phyloP scores from a whole-genome alignment of 1,140 invertebrate species.

The Apocrypta bakeri region DNA sequence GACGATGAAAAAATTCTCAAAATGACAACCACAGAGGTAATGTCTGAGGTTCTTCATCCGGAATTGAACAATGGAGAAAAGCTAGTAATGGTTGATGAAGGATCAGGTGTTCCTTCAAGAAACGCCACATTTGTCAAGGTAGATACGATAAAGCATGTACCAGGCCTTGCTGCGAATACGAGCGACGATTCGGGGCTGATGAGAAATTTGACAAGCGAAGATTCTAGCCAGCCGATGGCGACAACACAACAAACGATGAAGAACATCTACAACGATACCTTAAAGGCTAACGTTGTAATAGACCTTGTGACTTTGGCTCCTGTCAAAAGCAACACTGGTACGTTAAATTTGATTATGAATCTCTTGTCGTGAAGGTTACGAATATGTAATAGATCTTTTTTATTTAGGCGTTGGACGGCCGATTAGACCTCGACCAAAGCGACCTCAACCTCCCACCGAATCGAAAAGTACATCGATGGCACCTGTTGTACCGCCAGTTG shows the following conservation, averaged over 20 bases:
- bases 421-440: constrained; percentile 63
- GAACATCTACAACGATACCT: constrained; percentile 67
- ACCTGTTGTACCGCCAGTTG: neutral
- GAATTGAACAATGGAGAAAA: constrained; percentile 57
- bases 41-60: constrained; percentile 57
- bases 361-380: neutral
- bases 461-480: constrained; percentile 10
- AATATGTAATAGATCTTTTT: neutral
- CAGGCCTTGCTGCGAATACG: constrained; percentile 53
- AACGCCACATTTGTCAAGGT: constrained; percentile 69
- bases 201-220: constrained; percentile 36
- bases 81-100: constrained; percentile 36
- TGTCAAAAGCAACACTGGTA: constrained; percentile 65
- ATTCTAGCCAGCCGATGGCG: constrained; percentile 40
- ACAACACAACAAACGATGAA: constrained; percentile 48
- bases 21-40: constrained; percentile 56
- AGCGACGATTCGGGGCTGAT: constrained; percentile 44
- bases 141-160: constrained; percentile 64
- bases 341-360: neutral
- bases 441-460: neutral
- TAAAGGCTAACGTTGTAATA: constrained; percentile 66
- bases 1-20: constrained; percentile 52
- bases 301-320: constrained; percentile 67
- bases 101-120: constrained; percentile 42
- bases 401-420: constrained; percentile 62